These are phyloP conservation scores for Stenchaetothrips biformis DNA, from an alignment of 2,888 invertebrate species.

Conservation along the genomic window DNA sequence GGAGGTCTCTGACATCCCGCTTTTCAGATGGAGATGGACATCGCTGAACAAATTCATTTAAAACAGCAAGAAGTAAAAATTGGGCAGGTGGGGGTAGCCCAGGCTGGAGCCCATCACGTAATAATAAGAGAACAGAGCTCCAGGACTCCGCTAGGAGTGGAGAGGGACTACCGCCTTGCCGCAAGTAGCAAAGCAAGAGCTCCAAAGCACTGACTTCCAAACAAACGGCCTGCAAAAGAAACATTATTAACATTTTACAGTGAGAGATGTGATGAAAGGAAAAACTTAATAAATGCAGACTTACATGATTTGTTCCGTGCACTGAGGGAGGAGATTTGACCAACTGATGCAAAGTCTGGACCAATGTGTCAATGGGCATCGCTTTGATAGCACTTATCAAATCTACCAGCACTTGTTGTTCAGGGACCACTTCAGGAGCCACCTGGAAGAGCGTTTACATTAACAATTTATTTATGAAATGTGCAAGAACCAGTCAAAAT, in stretches of 20 bases:
- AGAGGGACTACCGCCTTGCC: conserved; percentile 50
- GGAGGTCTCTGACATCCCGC: conserved; percentile 74
- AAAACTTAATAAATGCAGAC: conserved; percentile 17
- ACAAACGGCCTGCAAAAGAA: conserved; percentile 46
- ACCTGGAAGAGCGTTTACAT: conserved; percentile 46
- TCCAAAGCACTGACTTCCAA: conserved; percentile 79
- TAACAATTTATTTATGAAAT: conserved; percentile 14
- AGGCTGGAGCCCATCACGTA: conserved; percentile 61
- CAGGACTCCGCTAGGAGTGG: conserved; percentile 72
- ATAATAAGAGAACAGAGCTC: conserved; percentile 66
- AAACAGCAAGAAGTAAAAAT: conserved; percentile 69
- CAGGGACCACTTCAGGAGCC: conserved; percentile 59
- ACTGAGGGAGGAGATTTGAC: conserved; percentile 68
- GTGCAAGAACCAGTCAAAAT: conserved; percentile 26
- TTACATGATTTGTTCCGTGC: conserved; percentile 51
- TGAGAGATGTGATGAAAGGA: background rate
- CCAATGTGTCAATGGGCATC: conserved; percentile 76
- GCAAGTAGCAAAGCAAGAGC: conserved; percentile 61
- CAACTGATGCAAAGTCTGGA: conserved; percentile 75
- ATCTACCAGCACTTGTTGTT: conserved; percentile 71
- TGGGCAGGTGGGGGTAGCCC: conserved; percentile 69
- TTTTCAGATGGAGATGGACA: conserved; percentile 68
- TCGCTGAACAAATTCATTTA: conserved; percentile 78
- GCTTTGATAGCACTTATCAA: conserved; percentile 74
- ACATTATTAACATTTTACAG: conserved; percentile 20